Conservation (phyloP, 2,797 vertebrate species). For the Thunnus albacares region DNA sequence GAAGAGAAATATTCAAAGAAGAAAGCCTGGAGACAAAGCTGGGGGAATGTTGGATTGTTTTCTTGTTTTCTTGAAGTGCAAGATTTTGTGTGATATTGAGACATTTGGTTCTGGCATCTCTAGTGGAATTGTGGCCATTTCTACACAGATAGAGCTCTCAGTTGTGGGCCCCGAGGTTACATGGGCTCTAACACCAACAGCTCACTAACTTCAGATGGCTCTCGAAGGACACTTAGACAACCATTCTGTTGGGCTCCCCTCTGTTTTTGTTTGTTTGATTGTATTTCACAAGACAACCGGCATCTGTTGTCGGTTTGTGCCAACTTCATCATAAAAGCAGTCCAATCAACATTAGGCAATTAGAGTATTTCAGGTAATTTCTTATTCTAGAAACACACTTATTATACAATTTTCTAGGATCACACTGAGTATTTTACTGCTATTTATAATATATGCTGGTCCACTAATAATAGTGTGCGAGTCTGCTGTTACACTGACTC, state of each 20-base stretch:
- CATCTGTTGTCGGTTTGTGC: not conserved
- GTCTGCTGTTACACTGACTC: slow-evolving; percentile 7
- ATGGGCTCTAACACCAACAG: not conserved
- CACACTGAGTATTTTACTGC: too few relatives aligned
- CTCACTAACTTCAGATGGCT: not conserved
- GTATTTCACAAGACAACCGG: not conserved
- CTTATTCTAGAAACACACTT: not conserved
- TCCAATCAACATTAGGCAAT: not conserved
- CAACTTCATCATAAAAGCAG: not conserved
- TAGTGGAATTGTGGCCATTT: not conserved
- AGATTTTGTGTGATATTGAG: not conserved
- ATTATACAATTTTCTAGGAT: not conserved
- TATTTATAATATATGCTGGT: not conserved
- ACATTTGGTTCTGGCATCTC: slow-evolving; percentile 6
- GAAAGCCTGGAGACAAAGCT: not conserved
- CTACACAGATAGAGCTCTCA: not conserved
- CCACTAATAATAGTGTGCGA: not conserved
- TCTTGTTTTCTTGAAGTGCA: not conserved
- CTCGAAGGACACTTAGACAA: not conserved
- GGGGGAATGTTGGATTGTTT: not conserved
- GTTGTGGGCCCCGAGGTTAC: not conserved
- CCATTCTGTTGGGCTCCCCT: not conserved
- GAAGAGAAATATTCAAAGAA: not conserved
- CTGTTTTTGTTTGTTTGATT: slow-evolving; percentile 4
- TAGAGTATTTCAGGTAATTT: not conserved